A percentile compares a stretch with the other conserved stretches of the same genome.
phyloP scores from a whole-genome alignment of 1,140 invertebrate genomes.

The Anoplophora glabripennis region DNA sequence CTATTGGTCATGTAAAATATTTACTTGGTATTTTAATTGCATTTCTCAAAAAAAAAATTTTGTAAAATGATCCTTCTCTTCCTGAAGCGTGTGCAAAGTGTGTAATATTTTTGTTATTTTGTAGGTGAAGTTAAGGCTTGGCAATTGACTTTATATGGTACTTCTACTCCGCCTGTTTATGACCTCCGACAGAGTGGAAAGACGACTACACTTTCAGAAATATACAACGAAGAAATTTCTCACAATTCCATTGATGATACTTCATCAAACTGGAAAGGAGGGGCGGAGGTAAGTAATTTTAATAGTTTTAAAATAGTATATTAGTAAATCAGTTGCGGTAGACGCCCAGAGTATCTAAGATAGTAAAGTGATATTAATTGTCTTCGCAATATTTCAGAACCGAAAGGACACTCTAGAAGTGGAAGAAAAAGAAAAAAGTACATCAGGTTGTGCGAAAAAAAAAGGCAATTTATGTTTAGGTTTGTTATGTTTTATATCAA shows the following conservation, averaged over 20 bases:
- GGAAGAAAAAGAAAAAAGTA: constrained; percentile 38
- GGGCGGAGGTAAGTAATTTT: constrained; percentile 35
- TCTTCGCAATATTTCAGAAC: constrained; percentile 37
- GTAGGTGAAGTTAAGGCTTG: constrained; percentile 55
- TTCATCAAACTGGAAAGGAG: constrained; percentile 30
- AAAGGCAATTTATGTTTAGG: constrained; percentile 47
- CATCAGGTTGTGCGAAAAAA: constrained; percentile 42
- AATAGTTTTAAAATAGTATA: not conserved
- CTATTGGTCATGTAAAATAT: too few relatives aligned
- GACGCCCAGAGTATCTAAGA: not conserved
- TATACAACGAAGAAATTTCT: constrained; percentile 32
- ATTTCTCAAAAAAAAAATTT: too few relatives aligned
- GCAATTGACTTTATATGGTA: constrained; percentile 60
- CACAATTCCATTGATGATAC: constrained; percentile 42
- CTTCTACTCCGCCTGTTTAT: constrained; percentile 52
- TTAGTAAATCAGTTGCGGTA: not conserved
- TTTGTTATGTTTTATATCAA: constrained; percentile 45
- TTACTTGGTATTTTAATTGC: too few relatives aligned
- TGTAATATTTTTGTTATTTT: constrained; percentile 21
- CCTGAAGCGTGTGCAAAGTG: too few relatives aligned
- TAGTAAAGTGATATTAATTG: not conserved
- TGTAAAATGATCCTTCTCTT: too few relatives aligned
- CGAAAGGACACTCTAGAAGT: constrained; percentile 41
- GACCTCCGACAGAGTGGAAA: constrained; percentile 38
- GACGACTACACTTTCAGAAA: constrained; percentile 17